These are phyloP conservation scores for Zeus faber DNA, from an alignment of 2,113 vertebrate species.

Conservation along the genomic window DNA sequence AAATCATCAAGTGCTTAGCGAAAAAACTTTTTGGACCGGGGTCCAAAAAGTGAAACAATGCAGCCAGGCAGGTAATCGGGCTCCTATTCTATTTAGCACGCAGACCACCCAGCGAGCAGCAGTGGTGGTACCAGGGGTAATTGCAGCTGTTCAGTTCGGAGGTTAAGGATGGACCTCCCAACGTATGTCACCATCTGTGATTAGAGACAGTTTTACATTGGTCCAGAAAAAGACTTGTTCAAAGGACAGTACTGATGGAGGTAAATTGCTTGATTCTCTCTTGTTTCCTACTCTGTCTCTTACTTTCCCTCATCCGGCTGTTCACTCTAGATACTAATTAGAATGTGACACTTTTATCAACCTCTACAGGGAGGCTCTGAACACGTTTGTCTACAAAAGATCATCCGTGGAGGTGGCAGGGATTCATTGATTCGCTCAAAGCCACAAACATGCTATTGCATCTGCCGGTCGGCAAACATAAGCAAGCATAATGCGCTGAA, in stretches of 20 bases:
- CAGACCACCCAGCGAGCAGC: constrained; percentile 57
- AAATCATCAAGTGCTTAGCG: constrained; percentile 76
- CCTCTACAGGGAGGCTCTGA: no score
- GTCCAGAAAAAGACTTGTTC: constrained; percentile 21
- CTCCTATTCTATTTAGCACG: constrained; percentile 32
- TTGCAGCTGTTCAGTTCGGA: constrained; percentile 41
- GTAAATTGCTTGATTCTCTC: constrained; percentile 30
- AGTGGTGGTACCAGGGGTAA: constrained; percentile 18
- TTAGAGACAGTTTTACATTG: constrained; percentile 21
- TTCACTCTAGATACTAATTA: constrained; percentile 19
- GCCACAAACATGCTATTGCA: not conserved
- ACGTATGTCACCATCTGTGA: constrained; percentile 26
- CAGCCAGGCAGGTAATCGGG: constrained; percentile 68
- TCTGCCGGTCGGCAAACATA: no score
- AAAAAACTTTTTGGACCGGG: constrained; percentile 56
- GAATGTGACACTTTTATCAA: constrained; percentile 22
- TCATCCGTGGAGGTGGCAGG: constrained; percentile 17
- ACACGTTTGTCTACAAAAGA: no score
- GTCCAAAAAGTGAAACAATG: constrained; percentile 67
- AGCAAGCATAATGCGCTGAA: no score
- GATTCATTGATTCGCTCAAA: constrained; percentile 21
- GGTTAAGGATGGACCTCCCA: constrained; percentile 18
- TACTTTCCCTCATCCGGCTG: not conserved
- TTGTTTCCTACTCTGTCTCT: constrained; percentile 23
- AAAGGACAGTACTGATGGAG: constrained; percentile 18